Evolutionary conservation across 2,797 vertebrate genomes (phyloP).

Genomic region (Prunella strophiata): DNA sequence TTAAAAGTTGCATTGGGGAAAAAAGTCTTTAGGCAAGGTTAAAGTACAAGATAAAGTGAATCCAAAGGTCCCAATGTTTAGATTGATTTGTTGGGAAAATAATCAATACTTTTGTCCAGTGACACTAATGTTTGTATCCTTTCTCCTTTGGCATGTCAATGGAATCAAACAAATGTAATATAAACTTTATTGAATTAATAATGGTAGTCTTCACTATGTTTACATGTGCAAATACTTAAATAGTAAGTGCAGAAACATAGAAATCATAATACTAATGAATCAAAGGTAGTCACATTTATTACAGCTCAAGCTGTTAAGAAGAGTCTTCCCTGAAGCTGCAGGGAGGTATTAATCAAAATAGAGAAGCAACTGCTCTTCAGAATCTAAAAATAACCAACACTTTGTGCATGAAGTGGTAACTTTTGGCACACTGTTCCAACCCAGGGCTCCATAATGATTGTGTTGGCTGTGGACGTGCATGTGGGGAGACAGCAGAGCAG

Average conservation of each 20-base stretch:
- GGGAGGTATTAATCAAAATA: background rate
- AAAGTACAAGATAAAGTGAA: background rate
- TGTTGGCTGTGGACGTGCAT: background rate
- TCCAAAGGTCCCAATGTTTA: background rate
- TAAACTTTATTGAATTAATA: background rate
- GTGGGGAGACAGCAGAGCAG: background rate
- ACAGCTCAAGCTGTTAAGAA: background rate
- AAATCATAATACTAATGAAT: background rate
- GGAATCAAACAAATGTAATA: background rate
- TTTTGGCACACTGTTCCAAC: background rate
- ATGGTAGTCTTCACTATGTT: background rate
- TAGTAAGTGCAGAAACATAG: background rate
- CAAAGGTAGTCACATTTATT: conserved; percentile 29
- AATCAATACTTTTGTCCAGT: background rate
- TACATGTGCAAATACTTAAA: background rate
- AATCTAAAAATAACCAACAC: conserved; percentile 22
- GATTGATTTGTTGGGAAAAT: background rate
- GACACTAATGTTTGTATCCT: background rate
- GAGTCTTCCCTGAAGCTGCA: background rate
- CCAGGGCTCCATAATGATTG: background rate
- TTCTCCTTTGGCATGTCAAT: background rate
- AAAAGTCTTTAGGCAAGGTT: background rate
- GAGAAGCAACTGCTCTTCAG: background rate
- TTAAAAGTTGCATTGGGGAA: background rate
- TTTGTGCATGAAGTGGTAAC: background rate